These are phyloP conservation scores for Aricia artaxerxes DNA, from an alignment of 2,888 invertebrate species.

Conservation along the genomic window DNA sequence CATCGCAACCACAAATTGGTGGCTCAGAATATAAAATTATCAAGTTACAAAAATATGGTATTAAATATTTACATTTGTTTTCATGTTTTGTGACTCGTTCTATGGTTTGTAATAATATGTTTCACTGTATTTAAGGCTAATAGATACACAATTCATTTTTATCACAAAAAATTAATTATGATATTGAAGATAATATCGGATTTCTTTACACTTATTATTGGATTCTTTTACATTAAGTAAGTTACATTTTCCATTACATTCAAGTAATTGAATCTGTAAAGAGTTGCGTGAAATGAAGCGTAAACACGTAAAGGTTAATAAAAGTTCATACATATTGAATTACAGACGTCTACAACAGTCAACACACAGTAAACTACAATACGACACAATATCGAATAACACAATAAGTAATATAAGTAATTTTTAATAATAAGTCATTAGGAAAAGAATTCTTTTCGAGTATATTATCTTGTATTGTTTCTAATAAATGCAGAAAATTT, in stretches of 20 bases:
- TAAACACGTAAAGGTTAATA: conserved; percentile 42
- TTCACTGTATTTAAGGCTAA: too few relatives aligned
- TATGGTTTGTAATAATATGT: too few relatives aligned
- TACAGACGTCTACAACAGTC: not conserved
- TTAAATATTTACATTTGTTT: too few relatives aligned
- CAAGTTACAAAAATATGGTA: too few relatives aligned
- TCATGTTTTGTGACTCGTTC: too few relatives aligned
- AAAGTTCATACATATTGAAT: conserved; percentile 29
- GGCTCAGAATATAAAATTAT: too few relatives aligned
- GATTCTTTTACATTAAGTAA: not conserved
- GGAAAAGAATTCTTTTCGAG: too few relatives aligned
- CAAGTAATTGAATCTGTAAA: conserved; percentile 32
- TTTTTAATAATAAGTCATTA: too few relatives aligned
- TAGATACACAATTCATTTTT: not conserved
- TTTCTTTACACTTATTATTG: not conserved
- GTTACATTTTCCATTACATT: not conserved
- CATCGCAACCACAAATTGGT: too few relatives aligned
- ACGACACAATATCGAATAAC: not conserved
- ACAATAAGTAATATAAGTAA: not conserved
- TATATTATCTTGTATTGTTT: not conserved
- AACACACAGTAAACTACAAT: not conserved
- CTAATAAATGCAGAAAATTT: not conserved
- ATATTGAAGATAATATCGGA: not conserved
- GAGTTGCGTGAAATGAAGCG: conserved; percentile 45
- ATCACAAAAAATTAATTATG: not conserved